These are phyloP conservation scores for Xanthostigma xanthostigma DNA, from an alignment of 2,888 invertebrate genomes.

Conservation along the genomic window DNA sequence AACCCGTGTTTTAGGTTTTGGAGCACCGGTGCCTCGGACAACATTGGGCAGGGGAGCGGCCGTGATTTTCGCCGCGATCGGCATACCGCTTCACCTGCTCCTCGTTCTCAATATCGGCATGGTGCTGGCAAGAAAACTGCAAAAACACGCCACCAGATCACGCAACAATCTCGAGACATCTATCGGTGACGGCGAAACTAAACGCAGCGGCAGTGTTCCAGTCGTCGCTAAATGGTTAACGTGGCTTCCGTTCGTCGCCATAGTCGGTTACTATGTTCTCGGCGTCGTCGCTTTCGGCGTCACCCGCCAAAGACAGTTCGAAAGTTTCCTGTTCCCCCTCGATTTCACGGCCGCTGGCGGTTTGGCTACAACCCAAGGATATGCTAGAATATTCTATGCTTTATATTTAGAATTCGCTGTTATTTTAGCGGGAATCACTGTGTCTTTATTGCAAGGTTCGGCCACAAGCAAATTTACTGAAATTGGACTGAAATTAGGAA, in stretches of 20 bases:
- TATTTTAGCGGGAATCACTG: conserved; percentile 40
- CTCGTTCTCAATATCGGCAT: conserved; percentile 39
- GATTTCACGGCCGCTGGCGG: conserved; percentile 58
- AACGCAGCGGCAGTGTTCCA: conserved; percentile 1
- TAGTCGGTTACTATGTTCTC: conserved; percentile 37
- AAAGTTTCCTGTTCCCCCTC: conserved; percentile 46
- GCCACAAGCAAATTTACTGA: conserved; percentile 39
- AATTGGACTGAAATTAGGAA: conserved; percentile 35
- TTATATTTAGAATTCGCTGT: conserved; percentile 54
- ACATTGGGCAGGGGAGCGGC: conserved; percentile 43
- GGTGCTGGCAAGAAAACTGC: conserved; percentile 31
- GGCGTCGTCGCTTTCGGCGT: conserved; percentile 47
- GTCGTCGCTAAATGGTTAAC: conserved; percentile 21
- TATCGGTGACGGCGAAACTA: background rate
- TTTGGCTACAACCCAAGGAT: conserved; percentile 40
- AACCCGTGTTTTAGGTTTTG: conserved; percentile 39
- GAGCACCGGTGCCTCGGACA: conserved; percentile 55
- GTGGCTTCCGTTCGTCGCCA: conserved; percentile 29
- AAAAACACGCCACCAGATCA: conserved; percentile 24
- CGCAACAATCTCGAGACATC: conserved; percentile 3
- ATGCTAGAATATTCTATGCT: conserved; percentile 45
- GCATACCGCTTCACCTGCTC: conserved; percentile 51
- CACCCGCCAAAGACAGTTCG: conserved; percentile 33
- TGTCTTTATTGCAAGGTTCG: conserved; percentile 41
- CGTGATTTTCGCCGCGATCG: conserved; percentile 46